Base-by-base conservation (phyloP, 2,113 vertebrate species). In the Harpagus bidentatus region DNA sequence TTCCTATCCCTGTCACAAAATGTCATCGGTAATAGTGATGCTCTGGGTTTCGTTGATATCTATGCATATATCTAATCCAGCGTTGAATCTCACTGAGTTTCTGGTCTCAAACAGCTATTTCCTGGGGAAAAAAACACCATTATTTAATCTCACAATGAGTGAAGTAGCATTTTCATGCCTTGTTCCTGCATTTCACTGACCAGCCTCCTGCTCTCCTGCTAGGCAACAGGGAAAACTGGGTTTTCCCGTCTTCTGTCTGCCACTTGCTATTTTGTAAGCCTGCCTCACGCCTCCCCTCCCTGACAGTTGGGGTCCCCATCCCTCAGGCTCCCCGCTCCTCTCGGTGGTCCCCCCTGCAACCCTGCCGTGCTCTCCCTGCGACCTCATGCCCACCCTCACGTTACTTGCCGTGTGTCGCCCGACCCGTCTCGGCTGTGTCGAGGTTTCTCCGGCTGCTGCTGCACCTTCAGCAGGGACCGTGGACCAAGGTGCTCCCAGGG, bases 361-460 rank as follows among this genome's bases (percentile, higher is more conserved):
- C 31, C 21, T 18, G 59, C 43, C 3, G 1, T 1, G 3, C 40
- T 32, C 16, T 32, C 14, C 48, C 21, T 26, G 31, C 2, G 2
- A 29, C 29, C 53, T 31, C 29, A 7, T 21, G 58, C 58, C 59
- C 28, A 7, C 7, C 52, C 52, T 6, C 52, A 31, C 29, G 28
- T 11, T 18, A 53, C 28, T 40, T 5, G 1, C 15, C 4, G 1
- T 10, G 1, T 0, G 0, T 42, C 2, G 0, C 38, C n/a, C 13
- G 1, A 4, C 26, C 42, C 3, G 0, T 28, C 52, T 38, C 0
- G 0, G 32, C 63, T 63, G 13, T 40, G 12, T 3, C 0, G 1
- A 29, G 36, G 21, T 25, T 70, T 38, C 18, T 1, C 21, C 0
- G 0, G 20, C 21, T 1, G 0, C 70, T 63, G n/a, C 45, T 42